Evolutionary conservation across 2,888 invertebrate species (phyloP).

Genomic region (Ametastegia equiseti): DNA sequence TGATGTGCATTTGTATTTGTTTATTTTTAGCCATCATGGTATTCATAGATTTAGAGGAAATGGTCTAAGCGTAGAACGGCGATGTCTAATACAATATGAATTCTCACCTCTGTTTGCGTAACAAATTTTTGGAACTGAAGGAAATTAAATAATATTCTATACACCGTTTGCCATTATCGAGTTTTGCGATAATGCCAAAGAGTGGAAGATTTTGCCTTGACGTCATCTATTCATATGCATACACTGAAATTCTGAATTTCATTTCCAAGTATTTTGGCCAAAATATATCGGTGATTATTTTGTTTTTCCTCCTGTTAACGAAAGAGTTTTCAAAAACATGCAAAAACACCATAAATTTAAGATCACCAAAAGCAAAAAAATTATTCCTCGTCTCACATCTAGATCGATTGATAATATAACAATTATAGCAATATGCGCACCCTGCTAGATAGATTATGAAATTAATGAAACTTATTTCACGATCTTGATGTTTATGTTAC

Average conservation of each 20-base stretch:
- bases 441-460: not conserved
- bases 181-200: not conserved
- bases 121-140: not conserved
- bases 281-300: not conserved
- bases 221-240: not conserved
- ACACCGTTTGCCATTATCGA: not conserved
- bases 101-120: not conserved
- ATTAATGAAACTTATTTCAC: not conserved
- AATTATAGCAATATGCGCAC: constrained; percentile 20
- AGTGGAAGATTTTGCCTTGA: not conserved
- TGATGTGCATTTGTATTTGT: constrained; percentile 35
- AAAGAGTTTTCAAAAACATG: not conserved
- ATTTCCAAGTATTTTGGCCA: not conserved
- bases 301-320: not conserved
- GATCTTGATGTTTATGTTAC: not conserved
- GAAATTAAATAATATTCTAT: constrained; percentile 9
- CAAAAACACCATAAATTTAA: not conserved
- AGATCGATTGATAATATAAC: not conserved
- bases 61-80: constrained; percentile 20
- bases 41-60: constrained; percentile 27
- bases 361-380: not conserved
- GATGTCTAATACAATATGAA: not conserved
- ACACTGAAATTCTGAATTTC: not conserved
- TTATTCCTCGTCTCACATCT: not conserved
- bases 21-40: constrained; percentile 22